Conservation (phyloP, 2,113 vertebrate genomes). For the Paedocypris sp. region DNA sequence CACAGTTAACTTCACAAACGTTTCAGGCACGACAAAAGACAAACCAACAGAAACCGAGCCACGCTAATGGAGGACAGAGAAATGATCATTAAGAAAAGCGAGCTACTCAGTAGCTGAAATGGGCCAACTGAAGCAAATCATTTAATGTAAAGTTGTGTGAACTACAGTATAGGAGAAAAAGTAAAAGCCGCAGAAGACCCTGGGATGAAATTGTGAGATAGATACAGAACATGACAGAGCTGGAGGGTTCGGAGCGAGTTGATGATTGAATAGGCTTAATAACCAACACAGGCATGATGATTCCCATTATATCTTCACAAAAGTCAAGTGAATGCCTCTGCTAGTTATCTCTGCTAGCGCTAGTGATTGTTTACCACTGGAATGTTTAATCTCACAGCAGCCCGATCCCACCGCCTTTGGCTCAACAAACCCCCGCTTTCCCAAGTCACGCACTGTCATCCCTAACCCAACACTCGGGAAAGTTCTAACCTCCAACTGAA, state of each 20-base stretch:
- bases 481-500: constrained; percentile 11
- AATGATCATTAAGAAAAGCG: not conserved
- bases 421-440: not conserved
- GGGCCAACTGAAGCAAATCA: not conserved
- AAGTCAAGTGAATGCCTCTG: not conserved
- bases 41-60: too few relatives aligned
- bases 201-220: not conserved
- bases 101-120: not conserved
- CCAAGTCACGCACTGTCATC: not conserved
- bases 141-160: too few relatives aligned
- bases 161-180: not conserved
- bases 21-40: too few relatives aligned
- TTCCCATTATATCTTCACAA: constrained; percentile 3
- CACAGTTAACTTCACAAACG: too few relatives aligned
- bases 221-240: not conserved
- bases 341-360: not conserved
- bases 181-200: not conserved
- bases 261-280: not conserved
- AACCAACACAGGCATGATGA: not conserved
- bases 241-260: not conserved
- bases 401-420: not conserved
- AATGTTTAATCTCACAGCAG: constrained; percentile 7
- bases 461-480: not conserved
- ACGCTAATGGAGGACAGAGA: not conserved
- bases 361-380: not conserved